Conservation (phyloP, 2,113 vertebrate genomes). For the Phoxinus phoxinus region DNA sequence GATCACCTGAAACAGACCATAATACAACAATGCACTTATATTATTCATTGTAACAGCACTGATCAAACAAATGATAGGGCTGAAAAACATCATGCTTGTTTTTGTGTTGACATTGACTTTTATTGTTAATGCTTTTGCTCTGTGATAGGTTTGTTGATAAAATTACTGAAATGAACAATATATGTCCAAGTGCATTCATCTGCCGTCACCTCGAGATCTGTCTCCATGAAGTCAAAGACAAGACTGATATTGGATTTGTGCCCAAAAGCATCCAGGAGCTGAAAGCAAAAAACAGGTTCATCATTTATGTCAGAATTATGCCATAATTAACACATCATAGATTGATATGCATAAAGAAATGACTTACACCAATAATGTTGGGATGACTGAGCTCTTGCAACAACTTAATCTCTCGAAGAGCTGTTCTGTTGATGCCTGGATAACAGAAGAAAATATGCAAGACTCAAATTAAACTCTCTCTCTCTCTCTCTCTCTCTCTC, state of each 20-base stretch:
- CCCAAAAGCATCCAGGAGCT: constrained; percentile 97
- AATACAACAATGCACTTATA: neutral
- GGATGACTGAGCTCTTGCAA: constrained; percentile 94
- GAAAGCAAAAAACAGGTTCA: constrained; percentile 12
- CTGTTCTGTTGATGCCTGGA: constrained; percentile 97
- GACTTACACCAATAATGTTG: constrained; percentile 96
- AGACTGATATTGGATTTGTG: constrained; percentile 99
- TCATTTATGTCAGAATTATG: neutral
- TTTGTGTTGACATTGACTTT: neutral
- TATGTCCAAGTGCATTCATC: neutral
- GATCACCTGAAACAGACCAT: constrained; percentile 82
- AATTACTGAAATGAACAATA: neutral
- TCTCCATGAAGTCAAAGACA: constrained; percentile 99
- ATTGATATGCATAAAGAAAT: neutral
- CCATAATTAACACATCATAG: neutral
- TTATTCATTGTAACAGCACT: neutral
- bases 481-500: too few relatives aligned
- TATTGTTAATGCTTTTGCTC: neutral
- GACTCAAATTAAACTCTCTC: constrained; percentile 1
- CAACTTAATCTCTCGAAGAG: constrained; percentile 95
- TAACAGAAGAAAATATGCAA: neutral
- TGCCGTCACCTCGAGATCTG: constrained; percentile 94
- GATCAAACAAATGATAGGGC: neutral
- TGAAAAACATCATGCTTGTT: neutral
- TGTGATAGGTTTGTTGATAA: neutral